Base-by-base conservation (phyloP, 2,797 vertebrate species). In the Philypnodon macrostomus region DNA sequence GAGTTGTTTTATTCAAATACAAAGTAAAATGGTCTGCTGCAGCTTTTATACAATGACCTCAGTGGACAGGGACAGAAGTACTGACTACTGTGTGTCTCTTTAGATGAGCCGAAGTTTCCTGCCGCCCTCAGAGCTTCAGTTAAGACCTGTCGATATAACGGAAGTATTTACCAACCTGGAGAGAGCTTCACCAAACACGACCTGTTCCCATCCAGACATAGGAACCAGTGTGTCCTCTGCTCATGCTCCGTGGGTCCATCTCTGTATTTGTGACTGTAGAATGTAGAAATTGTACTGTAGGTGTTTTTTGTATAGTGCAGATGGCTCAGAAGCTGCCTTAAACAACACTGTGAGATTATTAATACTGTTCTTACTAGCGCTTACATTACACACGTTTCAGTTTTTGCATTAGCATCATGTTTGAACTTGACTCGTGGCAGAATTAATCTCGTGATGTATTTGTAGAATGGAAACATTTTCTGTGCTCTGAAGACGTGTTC, bases 151-250 rank as follows among this genome's bases (percentile, higher is more conserved):
- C 91, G 90, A 55, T 85, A 95, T 77, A 98, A 98, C 0, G 95
- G 95, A 37, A 95, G 85, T 0, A 63, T 85, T 8, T 98, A 94
- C 77, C 94, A 94, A 61, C 89, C 92, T 0, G 95, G 95, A 2
- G 94, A 97, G 79, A 91, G 89, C 73, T 98, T 98, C 88, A 92
- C 88, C 33, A 90, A 87, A 36, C 90, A 73, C 0, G 89, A 95
- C 57, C 90, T 97, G 19, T 94, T 97, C 70, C 93, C 94, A 0
- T 89, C 91, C 53, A 88, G 86, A 57, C 92, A 91, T 61, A 85
- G 89, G 19, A 94, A 95, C 77, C 95, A 98, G 84, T 98, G 96
- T 69, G 93, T 91, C 40, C 90, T 97, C 88, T 98, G 96, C 87
- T 93, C 92, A 47, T 98, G 96, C 63, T 93, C 93, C 0, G 96